phyloP scores from a whole-genome alignment of 2,888 invertebrate genomes.

The Himalopsyche japonica region DNA sequence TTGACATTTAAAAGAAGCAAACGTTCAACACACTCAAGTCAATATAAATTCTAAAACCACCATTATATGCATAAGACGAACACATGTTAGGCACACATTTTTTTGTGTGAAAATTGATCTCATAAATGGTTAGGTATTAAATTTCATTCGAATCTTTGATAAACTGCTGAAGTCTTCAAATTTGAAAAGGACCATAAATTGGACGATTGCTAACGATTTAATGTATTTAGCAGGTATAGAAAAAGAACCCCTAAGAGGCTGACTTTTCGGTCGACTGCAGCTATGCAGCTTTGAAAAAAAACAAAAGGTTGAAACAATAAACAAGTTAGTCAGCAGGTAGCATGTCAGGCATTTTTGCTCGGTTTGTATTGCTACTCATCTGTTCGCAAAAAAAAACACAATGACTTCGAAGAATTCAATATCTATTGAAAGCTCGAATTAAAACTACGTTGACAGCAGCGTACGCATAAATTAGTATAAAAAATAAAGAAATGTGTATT shows the following conservation, averaged over 20 bases:
- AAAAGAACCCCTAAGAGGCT: conserved; percentile 1
- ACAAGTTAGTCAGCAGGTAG: conserved; percentile 15
- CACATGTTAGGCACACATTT: not conserved
- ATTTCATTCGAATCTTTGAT: not conserved
- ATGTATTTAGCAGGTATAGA: conserved; percentile 30
- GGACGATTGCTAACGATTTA: conserved; percentile 22
- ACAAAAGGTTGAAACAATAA: conserved; percentile 28
- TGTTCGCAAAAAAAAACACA: not conserved
- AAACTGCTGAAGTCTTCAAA: not conserved
- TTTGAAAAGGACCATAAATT: conserved; percentile 27
- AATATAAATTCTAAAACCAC: too few species aligned
- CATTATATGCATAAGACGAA: not conserved
- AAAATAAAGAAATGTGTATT: too few species aligned
- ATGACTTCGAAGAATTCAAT: not conserved
- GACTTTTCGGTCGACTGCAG: conserved; percentile 3
- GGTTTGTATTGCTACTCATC: not conserved
- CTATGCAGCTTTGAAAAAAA: conserved; percentile 15
- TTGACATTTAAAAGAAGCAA: too few species aligned
- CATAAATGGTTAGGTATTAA: not conserved
- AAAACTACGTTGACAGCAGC: not conserved
- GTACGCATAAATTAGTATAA: too few species aligned
- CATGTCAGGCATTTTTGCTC: conserved; percentile 4
- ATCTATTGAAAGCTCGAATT: not conserved
- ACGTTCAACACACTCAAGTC: too few species aligned
- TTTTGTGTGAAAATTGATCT: not conserved